Conservation (phyloP, 2,113 vertebrate genomes). For the Cyprinodon variegatus region DNA sequence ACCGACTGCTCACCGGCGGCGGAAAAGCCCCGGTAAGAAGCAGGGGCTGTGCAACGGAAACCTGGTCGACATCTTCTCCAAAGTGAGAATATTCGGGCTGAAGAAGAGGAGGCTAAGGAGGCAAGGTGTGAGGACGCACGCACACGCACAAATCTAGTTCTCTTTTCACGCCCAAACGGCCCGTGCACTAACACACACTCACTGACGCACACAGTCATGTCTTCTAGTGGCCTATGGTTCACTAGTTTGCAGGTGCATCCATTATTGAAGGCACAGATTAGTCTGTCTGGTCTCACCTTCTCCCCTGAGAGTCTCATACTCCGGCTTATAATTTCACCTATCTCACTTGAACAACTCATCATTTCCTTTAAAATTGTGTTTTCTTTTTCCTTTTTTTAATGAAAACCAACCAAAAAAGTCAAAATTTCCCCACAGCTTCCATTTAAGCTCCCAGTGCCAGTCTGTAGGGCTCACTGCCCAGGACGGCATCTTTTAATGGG, state of each 20-base stretch:
- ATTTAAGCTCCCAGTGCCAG: constrained; percentile 5
- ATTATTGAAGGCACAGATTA: constrained; percentile 72
- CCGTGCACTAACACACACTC: constrained; percentile 34
- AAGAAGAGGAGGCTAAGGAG: constrained; percentile 96
- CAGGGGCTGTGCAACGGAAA: constrained; percentile 94
- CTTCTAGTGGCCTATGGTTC: constrained; percentile 61
- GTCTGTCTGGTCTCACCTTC: constrained; percentile 50
- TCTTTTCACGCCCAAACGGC: constrained; percentile 28
- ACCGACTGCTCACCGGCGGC: constrained; percentile 91
- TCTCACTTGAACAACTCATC: background rate
- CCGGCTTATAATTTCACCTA: constrained; percentile 33
- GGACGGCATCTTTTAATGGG: background rate
- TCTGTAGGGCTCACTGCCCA: background rate
- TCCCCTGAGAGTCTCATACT: constrained; percentile 25
- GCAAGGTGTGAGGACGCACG: constrained; percentile 84
- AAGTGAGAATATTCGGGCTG: constrained; percentile 98
- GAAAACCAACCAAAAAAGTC: constrained; percentile 7
- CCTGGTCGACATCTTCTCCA: constrained; percentile 99
- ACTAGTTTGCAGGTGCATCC: constrained; percentile 66
- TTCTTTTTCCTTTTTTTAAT: background rate
- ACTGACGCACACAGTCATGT: constrained; percentile 53
- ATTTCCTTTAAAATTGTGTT: background rate
- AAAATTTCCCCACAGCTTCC: constrained; percentile 1
- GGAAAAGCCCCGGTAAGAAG: constrained; percentile 95
- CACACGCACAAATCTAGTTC: constrained; percentile 26